Percentiles rank a stretch among this genome's conserved stretches.
Evolutionary conservation across 1,140 invertebrate species (phyloP).

Genomic region (Euwallacea similis): DNA sequence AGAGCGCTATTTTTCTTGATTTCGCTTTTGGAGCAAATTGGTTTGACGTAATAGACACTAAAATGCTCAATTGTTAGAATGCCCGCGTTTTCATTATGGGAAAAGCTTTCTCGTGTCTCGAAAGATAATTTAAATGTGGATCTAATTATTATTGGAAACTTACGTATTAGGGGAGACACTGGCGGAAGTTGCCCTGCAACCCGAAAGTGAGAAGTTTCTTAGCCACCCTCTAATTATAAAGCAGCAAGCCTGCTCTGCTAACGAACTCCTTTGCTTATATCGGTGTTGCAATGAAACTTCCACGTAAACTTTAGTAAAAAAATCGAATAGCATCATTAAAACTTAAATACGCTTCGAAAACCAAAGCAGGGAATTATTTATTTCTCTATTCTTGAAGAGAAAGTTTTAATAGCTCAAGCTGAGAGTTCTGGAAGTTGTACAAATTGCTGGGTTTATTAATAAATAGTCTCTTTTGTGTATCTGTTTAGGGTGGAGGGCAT

Average conservation of each 20-base stretch:
- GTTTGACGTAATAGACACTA: not conserved
- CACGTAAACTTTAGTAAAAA: not conserved
- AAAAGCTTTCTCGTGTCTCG: not conserved
- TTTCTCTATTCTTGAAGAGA: conserved; percentile 2
- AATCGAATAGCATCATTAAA: conserved; percentile 9
- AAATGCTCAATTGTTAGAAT: not conserved
- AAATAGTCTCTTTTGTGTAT: too few relatives aligned
- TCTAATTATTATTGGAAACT: not conserved
- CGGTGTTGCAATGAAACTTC: not conserved
- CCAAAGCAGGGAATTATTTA: conserved; percentile 8
- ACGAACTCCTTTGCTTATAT: conserved; percentile 4
- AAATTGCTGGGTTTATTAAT: not conserved
- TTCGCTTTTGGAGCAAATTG: not conserved
- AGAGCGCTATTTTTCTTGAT: conserved; percentile 14
- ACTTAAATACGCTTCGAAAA: conserved; percentile 6
- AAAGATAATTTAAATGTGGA: not conserved
- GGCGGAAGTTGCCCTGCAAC: not conserved
- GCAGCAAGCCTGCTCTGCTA: not conserved
- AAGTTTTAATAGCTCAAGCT: conserved; percentile 5
- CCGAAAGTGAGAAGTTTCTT: not conserved
- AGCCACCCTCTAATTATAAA: not conserved
- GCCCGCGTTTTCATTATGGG: not conserved
- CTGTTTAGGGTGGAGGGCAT: too few relatives aligned
- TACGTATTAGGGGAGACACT: not conserved
- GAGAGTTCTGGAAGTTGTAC: not conserved